Percentiles rank a stretch among this genome's conserved stretches.
phyloP scores from a whole-genome alignment of 2,113 vertebrate species.

The Caloenas nicobarica region DNA sequence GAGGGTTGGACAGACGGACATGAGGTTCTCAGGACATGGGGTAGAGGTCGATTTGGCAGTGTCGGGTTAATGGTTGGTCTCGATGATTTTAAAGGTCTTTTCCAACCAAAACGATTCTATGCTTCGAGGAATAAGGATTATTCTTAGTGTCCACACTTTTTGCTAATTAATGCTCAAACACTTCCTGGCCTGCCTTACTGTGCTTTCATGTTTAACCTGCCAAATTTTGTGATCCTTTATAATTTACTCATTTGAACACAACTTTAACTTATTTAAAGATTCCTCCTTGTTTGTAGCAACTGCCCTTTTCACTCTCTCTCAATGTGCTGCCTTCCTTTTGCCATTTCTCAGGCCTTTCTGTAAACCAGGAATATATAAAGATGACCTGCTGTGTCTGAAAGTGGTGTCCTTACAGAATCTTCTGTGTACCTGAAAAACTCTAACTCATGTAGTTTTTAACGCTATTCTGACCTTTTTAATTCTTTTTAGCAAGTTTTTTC shows the following conservation, averaged over 20 bases:
- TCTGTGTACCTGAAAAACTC: neutral
- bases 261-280: neutral
- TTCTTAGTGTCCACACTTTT: neutral
- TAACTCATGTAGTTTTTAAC: neutral
- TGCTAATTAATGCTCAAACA: neutral
- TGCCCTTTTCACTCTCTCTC: neutral
- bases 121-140: neutral
- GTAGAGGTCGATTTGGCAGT: no score
- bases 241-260: neutral
- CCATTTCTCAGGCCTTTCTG: neutral
- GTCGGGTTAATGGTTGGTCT: no score
- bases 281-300: neutral
- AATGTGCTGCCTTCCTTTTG: neutral
- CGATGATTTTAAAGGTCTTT: no score
- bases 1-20: no score
- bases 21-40: no score
- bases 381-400: neutral
- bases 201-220: neutral
- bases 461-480: neutral
- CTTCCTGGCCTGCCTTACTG: neutral
- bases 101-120: no score
- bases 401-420: neutral
- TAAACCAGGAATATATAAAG: neutral
- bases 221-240: neutral
- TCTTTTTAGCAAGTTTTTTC: neutral